Evolutionary conservation across 2,888 invertebrate species (phyloP).

Genomic region (Molanna angustata): DNA sequence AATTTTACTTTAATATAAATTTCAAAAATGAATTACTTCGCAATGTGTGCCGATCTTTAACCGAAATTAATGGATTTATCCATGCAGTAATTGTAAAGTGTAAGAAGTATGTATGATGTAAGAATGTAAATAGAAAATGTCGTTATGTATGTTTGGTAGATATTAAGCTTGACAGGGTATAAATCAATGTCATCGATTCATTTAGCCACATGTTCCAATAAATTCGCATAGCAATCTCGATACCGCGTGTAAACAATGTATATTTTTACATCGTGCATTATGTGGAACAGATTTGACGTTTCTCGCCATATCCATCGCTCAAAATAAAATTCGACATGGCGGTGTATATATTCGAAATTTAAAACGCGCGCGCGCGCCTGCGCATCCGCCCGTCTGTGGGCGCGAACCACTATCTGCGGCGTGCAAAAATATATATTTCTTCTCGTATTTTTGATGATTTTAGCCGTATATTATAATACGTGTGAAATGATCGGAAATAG

Average conservation of each 20-base stretch:
- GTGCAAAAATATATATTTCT: constrained; percentile 16
- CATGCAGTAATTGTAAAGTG: too few species aligned
- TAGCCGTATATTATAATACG: constrained; percentile 19
- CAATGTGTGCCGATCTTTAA: too few species aligned
- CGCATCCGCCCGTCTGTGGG: constrained; percentile 14
- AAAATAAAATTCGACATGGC: constrained; percentile 20
- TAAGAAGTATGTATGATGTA: too few species aligned
- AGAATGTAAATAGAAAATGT: too few species aligned
- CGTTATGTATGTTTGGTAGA: too few species aligned
- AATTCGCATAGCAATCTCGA: too few species aligned
- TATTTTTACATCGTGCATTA: constrained; percentile 14
- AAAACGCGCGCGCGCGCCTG: constrained; percentile 15
- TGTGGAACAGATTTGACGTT: constrained; percentile 16
- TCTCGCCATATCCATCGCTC: not conserved
- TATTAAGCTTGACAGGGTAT: too few species aligned
- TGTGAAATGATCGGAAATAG: constrained; percentile 32
- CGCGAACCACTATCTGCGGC: constrained; percentile 16
- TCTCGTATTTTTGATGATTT: constrained; percentile 10
- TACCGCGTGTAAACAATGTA: constrained; percentile 16
- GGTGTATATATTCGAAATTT: constrained; percentile 7
- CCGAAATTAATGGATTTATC: too few species aligned
- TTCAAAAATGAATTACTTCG: too few species aligned
- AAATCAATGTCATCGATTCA: too few species aligned
- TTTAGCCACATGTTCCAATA: too few species aligned
- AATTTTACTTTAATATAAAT: too few species aligned